Conservation (phyloP, 2,797 vertebrate species). For the Siniperca obscura region DNA sequence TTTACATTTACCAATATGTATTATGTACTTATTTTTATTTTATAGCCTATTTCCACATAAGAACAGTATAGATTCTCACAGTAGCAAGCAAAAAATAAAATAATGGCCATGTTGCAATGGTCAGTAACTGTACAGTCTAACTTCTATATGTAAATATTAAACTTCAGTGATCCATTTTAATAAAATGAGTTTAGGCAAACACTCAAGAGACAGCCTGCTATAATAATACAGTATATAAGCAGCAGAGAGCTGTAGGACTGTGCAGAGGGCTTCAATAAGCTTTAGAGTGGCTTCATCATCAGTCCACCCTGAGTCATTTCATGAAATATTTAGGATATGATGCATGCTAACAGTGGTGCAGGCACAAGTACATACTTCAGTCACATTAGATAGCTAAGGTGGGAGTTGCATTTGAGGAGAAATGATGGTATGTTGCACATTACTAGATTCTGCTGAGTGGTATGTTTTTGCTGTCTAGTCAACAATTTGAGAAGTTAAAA, state of each 20-base stretch:
- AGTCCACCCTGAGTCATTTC: slow-evolving; percentile 45
- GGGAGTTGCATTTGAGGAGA: slow-evolving; percentile 9
- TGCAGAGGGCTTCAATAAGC: slow-evolving; percentile 25
- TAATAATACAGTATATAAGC: slow-evolving; percentile 24
- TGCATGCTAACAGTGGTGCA: slow-evolving; percentile 43
- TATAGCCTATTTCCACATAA: background rate
- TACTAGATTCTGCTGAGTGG: slow-evolving; percentile 6
- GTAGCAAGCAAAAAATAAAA: background rate
- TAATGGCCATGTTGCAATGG: background rate
- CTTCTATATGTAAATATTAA: slow-evolving; percentile 30
- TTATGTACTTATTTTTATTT: background rate
- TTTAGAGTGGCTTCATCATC: slow-evolving; percentile 40
- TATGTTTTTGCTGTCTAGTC: background rate
- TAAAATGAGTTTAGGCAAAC: slow-evolving; percentile 32
- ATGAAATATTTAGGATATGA: slow-evolving; percentile 65
- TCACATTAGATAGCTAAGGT: slow-evolving; percentile 30
- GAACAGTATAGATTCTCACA: background rate
- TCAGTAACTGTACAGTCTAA: background rate
- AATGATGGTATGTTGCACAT: slow-evolving; percentile 14
- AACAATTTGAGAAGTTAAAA: background rate
- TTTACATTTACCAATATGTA: background rate
- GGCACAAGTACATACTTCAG: slow-evolving; percentile 55
- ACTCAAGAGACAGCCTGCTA: slow-evolving; percentile 13
- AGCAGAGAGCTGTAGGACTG: slow-evolving; percentile 34
- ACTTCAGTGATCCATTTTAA: slow-evolving; percentile 32